Evolutionary conservation across 2,113 vertebrate genomes (phyloP), one percentile per base, ranked within the genome.

Genomic region (Chionodraco myersi): DNA sequence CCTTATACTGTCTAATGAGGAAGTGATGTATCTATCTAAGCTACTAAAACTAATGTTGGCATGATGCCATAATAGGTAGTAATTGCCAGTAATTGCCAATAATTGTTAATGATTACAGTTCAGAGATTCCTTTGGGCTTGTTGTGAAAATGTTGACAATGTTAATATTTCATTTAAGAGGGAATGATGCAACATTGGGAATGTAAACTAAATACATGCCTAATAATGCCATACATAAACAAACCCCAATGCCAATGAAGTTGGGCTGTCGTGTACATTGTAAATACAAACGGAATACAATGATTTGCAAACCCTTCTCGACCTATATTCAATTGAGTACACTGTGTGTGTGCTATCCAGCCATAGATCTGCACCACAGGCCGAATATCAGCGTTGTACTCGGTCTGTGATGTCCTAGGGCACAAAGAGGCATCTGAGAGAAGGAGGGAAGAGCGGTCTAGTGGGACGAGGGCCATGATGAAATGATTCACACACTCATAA

Each of bases 101-200:
- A 82, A 89, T 79, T 87, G 51, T 47, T 64, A 66, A 73, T 88
- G 84, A 86, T 88, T 84, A 82, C 26, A 69, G 15, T 6, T 10
- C 54, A 80, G 53, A 48, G 26, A 49, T 59, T 49, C 48, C 68
- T 67, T 48, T 82, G 77, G 73, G 76, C 49, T 66, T 45, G 34
- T 66, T 62, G 45, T 78, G 44, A 59, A 78, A 82, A 84, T 80
- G 77, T 63, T 82, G 69, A 86, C 62, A 63, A 70, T 76, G 60
- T 72, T 89, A 67, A 80, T 79, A 81, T 85, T 67, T 21, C 47
- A 80, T 48, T 70, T 62, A 72, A 68, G 18, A 70, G 53, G 56
- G 6, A 85, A 41, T 61, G 36, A 26, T 52, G 54, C 56, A 74
- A 49, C 12, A 36, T 41, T 51, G 60, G 56, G 13, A 67, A 58